Evolutionary conservation across 2,888 invertebrate genomes (phyloP).

Genomic region (Germaria angustata): DNA sequence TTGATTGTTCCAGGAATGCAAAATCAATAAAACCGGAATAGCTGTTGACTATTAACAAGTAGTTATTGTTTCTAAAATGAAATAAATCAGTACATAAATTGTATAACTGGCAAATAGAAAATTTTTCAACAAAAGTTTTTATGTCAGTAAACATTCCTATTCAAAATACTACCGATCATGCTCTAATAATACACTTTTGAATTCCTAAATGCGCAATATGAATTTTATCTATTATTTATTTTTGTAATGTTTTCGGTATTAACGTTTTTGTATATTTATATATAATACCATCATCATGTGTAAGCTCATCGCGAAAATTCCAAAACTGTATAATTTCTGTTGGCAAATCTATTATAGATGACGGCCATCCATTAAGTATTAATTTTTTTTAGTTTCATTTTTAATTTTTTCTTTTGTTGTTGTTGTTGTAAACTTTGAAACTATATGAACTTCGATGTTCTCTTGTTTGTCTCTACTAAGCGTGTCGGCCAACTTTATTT

Average conservation of each 20-base stretch:
- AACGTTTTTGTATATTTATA: constrained; percentile 57
- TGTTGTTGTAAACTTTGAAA: neutral
- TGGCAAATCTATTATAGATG: constrained; percentile 37
- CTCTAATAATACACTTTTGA: constrained; percentile 51
- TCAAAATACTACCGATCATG: constrained; percentile 59
- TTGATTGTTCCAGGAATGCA: constrained; percentile 53
- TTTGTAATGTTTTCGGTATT: constrained; percentile 53
- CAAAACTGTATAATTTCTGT: constrained; percentile 47
- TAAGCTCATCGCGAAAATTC: constrained; percentile 60
- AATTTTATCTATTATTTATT: constrained; percentile 28
- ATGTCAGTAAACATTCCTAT: constrained; percentile 49
- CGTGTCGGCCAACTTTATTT: neutral
- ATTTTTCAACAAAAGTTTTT: constrained; percentile 52
- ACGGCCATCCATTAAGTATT: constrained; percentile 14
- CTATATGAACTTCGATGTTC: neutral
- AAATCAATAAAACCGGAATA: constrained; percentile 59
- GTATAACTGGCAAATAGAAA: constrained; percentile 52
- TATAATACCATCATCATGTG: constrained; percentile 36
- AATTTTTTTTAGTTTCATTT: neutral
- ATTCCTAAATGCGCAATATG: constrained; percentile 48
- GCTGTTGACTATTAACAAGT: constrained; percentile 53
- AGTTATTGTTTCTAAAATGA: constrained; percentile 54
- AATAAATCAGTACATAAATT: constrained; percentile 55
- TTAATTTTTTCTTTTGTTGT: constrained; percentile 37
- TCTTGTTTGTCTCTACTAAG: neutral